phyloP scores from a whole-genome alignment of 2,888 invertebrate genomes.

The Polydrusus tereticollis region DNA sequence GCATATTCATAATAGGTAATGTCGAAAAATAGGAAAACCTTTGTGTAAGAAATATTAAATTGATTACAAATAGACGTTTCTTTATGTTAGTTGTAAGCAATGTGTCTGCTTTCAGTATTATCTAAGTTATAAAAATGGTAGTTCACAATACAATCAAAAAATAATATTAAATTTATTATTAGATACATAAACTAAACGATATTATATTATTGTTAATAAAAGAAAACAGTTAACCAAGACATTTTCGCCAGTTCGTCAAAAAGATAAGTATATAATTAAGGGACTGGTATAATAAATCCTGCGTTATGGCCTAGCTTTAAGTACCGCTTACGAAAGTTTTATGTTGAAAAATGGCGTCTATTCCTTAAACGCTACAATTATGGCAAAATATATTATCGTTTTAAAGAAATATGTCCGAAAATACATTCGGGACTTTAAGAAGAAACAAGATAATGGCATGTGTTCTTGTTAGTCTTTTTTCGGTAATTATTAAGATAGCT shows the following conservation, averaged over 20 bases:
- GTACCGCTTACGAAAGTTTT: conserved; percentile 9
- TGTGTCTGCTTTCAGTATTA: too few species aligned
- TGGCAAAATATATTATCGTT: conserved; percentile 1
- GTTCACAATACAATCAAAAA: background rate
- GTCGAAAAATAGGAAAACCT: too few species aligned
- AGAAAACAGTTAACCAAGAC: background rate
- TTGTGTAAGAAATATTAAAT: too few species aligned
- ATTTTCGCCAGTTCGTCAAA: background rate
- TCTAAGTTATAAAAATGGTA: background rate
- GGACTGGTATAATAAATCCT: conserved; percentile 1
- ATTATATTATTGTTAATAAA: background rate
- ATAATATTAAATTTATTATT: too few species aligned
- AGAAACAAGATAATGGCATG: background rate
- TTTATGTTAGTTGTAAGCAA: too few species aligned
- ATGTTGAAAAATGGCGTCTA: conserved; percentile 1
- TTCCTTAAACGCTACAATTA: conserved; percentile 3
- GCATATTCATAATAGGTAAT: too few species aligned
- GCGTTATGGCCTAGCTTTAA: background rate
- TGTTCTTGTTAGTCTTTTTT: background rate
- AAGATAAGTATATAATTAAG: conserved; percentile 1
- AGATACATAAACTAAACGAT: background rate
- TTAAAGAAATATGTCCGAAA: conserved; percentile 2
- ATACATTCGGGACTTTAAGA: background rate
- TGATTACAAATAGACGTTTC: too few species aligned
- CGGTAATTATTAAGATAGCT: background rate